Evolutionary conservation across 2,888 invertebrate species (phyloP).

Genomic region (Therioaphis trifolii): DNA sequence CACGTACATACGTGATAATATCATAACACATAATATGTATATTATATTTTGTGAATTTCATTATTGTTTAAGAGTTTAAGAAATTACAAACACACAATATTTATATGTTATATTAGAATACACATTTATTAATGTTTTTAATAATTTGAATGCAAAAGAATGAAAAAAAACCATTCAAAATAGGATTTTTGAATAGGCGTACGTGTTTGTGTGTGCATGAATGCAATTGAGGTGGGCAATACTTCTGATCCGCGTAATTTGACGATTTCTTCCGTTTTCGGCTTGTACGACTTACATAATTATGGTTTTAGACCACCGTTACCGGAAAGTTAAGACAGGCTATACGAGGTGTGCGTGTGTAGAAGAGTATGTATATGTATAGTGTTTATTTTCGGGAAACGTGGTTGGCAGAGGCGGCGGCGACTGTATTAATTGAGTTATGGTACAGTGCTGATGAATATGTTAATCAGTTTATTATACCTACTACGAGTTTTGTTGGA

Average conservation of each 20-base stretch:
- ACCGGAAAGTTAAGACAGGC: slow-evolving; percentile 10
- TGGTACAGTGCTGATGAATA: not conserved
- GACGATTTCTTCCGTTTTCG: not conserved
- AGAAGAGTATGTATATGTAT: no score
- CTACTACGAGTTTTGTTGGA: slow-evolving; percentile 5
- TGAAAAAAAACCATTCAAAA: not conserved
- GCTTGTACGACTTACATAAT: not conserved
- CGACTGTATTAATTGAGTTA: slow-evolving; percentile 1
- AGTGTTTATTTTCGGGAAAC: not conserved
- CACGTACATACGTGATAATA: no score
- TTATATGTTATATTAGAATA: no score
- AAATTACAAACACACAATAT: not conserved
- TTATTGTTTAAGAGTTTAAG: slow-evolving; percentile 32
- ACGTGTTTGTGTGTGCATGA: no score
- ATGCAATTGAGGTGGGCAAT: no score
- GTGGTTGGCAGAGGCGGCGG: not conserved
- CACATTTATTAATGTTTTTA: slow-evolving; percentile 31
- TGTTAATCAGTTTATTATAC: slow-evolving; percentile 35
- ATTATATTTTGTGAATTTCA: not conserved
- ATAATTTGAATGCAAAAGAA: slow-evolving; percentile 49
- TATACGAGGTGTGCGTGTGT: no score
- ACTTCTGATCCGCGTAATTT: no score
- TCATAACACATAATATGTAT: not conserved
- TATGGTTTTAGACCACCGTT: not conserved
- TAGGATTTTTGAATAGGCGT: not conserved